Percentiles rank a stretch among this genome's conserved stretches.
These are phyloP conservation scores for Clivina fossor DNA, from an alignment of 2,888 invertebrate species.

Conservation along the genomic window DNA sequence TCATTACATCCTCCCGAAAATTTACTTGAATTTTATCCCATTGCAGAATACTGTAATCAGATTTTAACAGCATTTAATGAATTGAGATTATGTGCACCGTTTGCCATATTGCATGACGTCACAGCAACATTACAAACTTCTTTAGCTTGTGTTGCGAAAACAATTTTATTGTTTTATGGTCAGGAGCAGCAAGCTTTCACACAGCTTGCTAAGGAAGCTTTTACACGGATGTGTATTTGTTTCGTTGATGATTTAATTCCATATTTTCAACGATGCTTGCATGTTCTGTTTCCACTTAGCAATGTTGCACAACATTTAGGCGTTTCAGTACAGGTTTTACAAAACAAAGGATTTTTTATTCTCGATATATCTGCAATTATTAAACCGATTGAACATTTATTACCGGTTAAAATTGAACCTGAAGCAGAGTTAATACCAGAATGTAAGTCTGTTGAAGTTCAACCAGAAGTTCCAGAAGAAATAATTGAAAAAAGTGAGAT, in stretches of 20 bases:
- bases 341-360: conserved; percentile 69
- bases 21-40: conserved; percentile 83
- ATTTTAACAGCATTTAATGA: conserved; percentile 80
- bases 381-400: conserved; percentile 58
- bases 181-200: conserved; percentile 85
- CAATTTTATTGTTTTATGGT: conserved; percentile 73
- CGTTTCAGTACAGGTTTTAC: conserved; percentile 70
- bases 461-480: no score
- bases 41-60: conserved; percentile 88
- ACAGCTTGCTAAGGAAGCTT: conserved; percentile 74
- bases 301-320: conserved; percentile 75
- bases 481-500: conserved; percentile 1
- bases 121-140: conserved; percentile 72
- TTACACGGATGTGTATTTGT: conserved; percentile 74
- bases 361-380: conserved; percentile 61
- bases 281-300: conserved; percentile 76
- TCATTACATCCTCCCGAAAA: conserved; percentile 74
- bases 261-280: conserved; percentile 79
- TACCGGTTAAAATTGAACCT: conserved; percentile 49
- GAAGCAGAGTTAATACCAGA: no score
- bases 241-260: conserved; percentile 82
- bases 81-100: conserved; percentile 80
- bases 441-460: no score
- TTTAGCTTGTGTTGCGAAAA: conserved; percentile 66
- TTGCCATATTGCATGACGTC: conserved; percentile 72